Evolutionary conservation across 2,888 invertebrate genomes (phyloP).

Genomic region (Drosophila emarginata): DNA sequence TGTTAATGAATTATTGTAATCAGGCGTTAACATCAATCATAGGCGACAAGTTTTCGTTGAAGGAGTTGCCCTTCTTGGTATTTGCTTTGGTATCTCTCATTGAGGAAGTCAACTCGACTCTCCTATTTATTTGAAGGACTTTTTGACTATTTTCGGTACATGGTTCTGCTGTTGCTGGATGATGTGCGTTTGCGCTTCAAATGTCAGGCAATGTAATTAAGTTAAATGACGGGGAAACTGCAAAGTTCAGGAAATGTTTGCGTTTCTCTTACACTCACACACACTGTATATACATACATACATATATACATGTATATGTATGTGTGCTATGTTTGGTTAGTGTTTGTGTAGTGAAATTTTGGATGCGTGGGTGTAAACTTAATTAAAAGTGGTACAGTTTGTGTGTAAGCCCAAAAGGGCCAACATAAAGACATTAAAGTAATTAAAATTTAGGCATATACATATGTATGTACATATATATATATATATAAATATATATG

Average conservation of each 20-base stretch:
- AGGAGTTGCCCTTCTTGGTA: constrained; percentile 14
- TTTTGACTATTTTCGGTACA: constrained; percentile 35
- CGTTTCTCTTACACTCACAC: constrained; percentile 12
- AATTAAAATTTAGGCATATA: constrained; percentile 57
- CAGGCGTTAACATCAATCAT: constrained; percentile 64
- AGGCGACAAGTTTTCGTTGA: constrained; percentile 34
- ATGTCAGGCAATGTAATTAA: constrained; percentile 67
- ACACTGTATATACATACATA: no score
- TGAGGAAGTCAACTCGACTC: background rate
- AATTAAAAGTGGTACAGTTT: constrained; percentile 62
- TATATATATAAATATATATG: no score
- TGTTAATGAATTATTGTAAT: constrained; percentile 66
- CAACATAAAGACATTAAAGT: constrained; percentile 58
- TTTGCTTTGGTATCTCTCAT: no score
- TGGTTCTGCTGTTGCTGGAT: constrained; percentile 7
- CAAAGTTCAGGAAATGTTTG: constrained; percentile 58
- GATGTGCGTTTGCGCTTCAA: constrained; percentile 45
- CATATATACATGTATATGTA: background rate
- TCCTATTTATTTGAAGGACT: constrained; percentile 24
- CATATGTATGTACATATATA: no score
- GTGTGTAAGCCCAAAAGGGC: constrained; percentile 31
- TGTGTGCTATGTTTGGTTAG: constrained; percentile 14
- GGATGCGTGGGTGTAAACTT: constrained; percentile 57
- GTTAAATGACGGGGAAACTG: constrained; percentile 70
- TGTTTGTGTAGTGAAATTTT: constrained; percentile 24